Conservation (phyloP, 2,113 vertebrate species). For the Hippocampus guttulatus region DNA sequence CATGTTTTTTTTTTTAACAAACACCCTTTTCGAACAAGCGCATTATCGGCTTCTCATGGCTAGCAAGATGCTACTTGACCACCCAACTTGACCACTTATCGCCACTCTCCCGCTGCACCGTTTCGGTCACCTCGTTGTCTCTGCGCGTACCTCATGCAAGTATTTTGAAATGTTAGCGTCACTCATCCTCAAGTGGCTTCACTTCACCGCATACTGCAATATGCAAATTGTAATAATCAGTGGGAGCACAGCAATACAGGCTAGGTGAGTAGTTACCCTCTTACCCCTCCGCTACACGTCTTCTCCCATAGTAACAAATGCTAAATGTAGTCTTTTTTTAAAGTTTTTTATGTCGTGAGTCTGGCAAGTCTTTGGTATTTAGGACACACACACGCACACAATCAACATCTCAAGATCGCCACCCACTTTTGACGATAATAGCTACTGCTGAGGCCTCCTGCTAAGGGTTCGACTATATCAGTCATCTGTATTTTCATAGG, state of each 20-base stretch:
- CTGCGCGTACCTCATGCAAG: constrained; percentile 30
- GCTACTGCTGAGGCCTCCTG: neutral
- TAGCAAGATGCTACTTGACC: neutral
- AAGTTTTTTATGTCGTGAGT: too few species aligned
- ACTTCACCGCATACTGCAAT: constrained; percentile 3
- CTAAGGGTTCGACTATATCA: neutral
- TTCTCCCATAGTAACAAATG: neutral
- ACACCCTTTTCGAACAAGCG: neutral
- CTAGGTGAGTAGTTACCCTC: neutral
- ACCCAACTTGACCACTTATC: neutral
- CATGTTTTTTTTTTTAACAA: neutral
- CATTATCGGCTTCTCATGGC: neutral
- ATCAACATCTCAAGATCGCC: too few species aligned
- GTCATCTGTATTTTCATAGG: neutral
- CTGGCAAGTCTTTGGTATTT: too few species aligned
- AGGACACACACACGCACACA: too few species aligned
- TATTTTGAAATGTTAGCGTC: constrained; percentile 33
- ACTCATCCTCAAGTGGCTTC: constrained; percentile 24
- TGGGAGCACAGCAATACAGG: neutral
- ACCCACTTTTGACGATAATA: too few species aligned
- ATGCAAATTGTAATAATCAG: neutral
- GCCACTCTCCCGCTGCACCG: neutral
- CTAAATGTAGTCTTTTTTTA: too few species aligned
- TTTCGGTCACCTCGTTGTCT: neutral
- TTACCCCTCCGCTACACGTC: neutral